A percentile compares a stretch with the other conserved stretches of the same genome.
These are phyloP conservation scores for Papilio polytes DNA, from an alignment of 1,140 invertebrate genomes.

Conservation along the genomic window DNA sequence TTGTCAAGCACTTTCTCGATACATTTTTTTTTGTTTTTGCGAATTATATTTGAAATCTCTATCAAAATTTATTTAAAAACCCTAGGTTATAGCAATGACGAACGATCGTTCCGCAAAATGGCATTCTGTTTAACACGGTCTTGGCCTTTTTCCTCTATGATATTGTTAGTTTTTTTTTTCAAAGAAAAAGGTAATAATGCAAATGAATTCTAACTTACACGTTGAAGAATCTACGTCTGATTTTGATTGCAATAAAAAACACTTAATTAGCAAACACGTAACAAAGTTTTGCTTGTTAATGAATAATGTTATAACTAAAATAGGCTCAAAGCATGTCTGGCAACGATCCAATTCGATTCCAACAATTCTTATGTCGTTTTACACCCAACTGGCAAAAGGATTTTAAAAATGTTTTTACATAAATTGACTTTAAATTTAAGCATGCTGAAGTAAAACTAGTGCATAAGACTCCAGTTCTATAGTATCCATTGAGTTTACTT, in stretches of 20 bases:
- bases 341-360: conserved; percentile 26
- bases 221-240: background rate
- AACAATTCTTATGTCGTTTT: conserved; percentile 1
- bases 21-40: background rate
- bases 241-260: background rate
- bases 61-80: too few species aligned
- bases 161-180: too few species aligned
- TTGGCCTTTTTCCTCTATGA: too few species aligned
- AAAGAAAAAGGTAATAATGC: too few species aligned
- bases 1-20: background rate
- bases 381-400: background rate
- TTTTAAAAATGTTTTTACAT: background rate
- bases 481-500: too few species aligned
- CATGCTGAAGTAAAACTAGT: background rate
- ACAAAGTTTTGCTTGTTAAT: background rate
- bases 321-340: conserved; percentile 8
- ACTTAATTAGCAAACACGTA: background rate
- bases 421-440: background rate
- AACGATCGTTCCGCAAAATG: background rate
- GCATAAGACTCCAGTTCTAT: background rate
- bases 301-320: conserved; percentile 12
- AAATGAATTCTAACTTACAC: background rate
- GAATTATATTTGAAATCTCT: background rate
- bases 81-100: background rate
- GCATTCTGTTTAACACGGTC: too few species aligned